Conservation (phyloP, 1,140 invertebrate species). For the Ips nitidus region DNA sequence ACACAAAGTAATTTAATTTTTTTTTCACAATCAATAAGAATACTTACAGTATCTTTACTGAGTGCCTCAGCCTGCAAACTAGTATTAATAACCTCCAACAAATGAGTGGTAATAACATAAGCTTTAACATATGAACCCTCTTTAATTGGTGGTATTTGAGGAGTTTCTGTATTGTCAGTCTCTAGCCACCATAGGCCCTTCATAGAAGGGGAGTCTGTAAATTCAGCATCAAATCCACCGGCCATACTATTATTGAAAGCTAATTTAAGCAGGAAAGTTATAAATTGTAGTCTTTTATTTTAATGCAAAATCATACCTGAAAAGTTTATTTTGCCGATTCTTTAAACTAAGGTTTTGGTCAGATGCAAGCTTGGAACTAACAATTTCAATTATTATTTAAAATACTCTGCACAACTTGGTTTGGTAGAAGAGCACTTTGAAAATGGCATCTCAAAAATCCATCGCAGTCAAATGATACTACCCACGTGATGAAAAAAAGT, state of each 20-base stretch:
- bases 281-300: too few relatives aligned
- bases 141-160: conserved; percentile 56
- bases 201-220: conserved; percentile 36
- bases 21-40: not conserved
- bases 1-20: too few relatives aligned
- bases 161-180: conserved; percentile 45
- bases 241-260: conserved; percentile 24
- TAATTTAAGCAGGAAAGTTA: not conserved
- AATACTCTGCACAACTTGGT: too few relatives aligned
- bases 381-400: too few relatives aligned
- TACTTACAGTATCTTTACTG: conserved; percentile 44
- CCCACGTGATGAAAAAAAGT: too few relatives aligned
- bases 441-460: too few relatives aligned
- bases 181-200: conserved; percentile 59
- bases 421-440: too few relatives aligned
- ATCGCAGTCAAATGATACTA: too few relatives aligned
- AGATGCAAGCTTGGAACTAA: too few relatives aligned
- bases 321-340: too few relatives aligned
- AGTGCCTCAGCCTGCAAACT: conserved; percentile 56
- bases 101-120: conserved; percentile 68
- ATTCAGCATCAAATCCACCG: conserved; percentile 40
- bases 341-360: too few relatives aligned
- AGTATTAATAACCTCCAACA: conserved; percentile 63
- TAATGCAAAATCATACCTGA: too few relatives aligned
- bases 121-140: conserved; percentile 71